phyloP scores from a whole-genome alignment of 2,888 invertebrate genomes.

The Deilephila elpenor region DNA sequence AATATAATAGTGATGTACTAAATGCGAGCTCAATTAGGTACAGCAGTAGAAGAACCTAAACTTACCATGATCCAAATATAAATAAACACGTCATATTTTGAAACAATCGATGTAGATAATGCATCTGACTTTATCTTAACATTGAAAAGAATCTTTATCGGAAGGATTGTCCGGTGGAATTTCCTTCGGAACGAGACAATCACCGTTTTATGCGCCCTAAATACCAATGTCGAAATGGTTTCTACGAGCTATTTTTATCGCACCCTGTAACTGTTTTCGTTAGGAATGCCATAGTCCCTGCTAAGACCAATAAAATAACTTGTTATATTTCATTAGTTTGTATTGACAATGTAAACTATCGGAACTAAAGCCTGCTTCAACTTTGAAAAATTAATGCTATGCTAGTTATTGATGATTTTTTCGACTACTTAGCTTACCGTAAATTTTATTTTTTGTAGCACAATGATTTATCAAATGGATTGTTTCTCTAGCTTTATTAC shows the following conservation, averaged over 20 bases:
- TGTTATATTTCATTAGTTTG: background rate
- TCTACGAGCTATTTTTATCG: conserved; percentile 44
- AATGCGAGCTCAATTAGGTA: no score
- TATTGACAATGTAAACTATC: background rate
- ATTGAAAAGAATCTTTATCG: conserved; percentile 27
- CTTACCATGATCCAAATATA: background rate
- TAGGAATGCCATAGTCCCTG: conserved; percentile 11
- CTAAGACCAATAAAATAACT: background rate
- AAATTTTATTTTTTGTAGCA: no score
- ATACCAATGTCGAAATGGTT: conserved; percentile 57
- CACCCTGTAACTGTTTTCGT: conserved; percentile 20
- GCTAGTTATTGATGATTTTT: no score
- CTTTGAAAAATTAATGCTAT: no score
- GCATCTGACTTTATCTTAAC: background rate
- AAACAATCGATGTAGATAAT: background rate
- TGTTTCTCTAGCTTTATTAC: no score
- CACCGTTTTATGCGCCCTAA: conserved; percentile 55
- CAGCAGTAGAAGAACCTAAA: background rate
- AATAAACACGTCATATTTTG: background rate
- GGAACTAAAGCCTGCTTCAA: no score
- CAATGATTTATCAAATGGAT: no score
- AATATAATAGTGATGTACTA: no score
- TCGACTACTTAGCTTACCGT: no score
- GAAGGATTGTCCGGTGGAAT: conserved; percentile 38
- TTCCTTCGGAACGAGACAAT: conserved; percentile 48